These are phyloP conservation scores for Gorsachius magnificus DNA, from an alignment of 2,797 vertebrate genomes.

Conservation along the genomic window DNA sequence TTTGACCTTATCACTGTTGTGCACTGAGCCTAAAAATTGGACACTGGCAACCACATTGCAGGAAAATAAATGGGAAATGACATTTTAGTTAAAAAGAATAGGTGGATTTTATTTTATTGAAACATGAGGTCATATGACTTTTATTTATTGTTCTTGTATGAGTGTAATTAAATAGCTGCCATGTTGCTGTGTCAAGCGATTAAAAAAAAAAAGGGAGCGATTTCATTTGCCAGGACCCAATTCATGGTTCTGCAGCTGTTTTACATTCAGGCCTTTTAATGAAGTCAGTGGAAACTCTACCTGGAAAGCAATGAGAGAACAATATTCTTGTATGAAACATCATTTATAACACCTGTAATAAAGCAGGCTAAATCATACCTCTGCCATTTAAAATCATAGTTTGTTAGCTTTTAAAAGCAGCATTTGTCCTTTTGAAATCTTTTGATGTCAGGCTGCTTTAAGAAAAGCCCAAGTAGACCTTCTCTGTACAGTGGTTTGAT, in stretches of 20 bases:
- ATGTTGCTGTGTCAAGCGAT: not conserved
- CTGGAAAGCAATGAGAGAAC: slow-evolving; percentile 43
- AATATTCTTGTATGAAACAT: slow-evolving; percentile 25
- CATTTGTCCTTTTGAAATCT: slow-evolving; percentile 36
- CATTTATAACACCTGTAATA: slow-evolving; percentile 36
- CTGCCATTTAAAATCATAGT: slow-evolving; percentile 33
- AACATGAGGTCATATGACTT: slow-evolving; percentile 46
- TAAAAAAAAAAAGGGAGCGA: not conserved
- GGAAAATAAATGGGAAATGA: slow-evolving; percentile 68
- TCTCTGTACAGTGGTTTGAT: not conserved
- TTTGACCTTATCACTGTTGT: slow-evolving; percentile 80
- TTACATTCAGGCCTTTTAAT: slow-evolving; percentile 12
- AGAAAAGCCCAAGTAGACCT: slow-evolving; percentile 9
- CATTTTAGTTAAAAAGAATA: slow-evolving; percentile 66
- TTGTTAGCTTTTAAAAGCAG: slow-evolving; percentile 28
- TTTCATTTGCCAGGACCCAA: not conserved
- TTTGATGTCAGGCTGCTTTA: slow-evolving; percentile 37
- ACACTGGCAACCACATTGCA: slow-evolving; percentile 33
- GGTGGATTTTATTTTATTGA: slow-evolving; percentile 52
- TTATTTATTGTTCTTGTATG: slow-evolving; percentile 63
- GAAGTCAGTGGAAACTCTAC: slow-evolving; percentile 38
- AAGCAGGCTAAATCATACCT: slow-evolving; percentile 36
- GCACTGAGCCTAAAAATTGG: slow-evolving; percentile 78
- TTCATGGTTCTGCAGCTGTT: slow-evolving; percentile 52
- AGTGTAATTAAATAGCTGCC: slow-evolving; percentile 62